Percentiles rank a stretch among this genome's conserved stretches.
These are phyloP conservation scores for Anoura caudifer DNA, from an alignment of 2,113 vertebrate genomes.

Conservation along the genomic window DNA sequence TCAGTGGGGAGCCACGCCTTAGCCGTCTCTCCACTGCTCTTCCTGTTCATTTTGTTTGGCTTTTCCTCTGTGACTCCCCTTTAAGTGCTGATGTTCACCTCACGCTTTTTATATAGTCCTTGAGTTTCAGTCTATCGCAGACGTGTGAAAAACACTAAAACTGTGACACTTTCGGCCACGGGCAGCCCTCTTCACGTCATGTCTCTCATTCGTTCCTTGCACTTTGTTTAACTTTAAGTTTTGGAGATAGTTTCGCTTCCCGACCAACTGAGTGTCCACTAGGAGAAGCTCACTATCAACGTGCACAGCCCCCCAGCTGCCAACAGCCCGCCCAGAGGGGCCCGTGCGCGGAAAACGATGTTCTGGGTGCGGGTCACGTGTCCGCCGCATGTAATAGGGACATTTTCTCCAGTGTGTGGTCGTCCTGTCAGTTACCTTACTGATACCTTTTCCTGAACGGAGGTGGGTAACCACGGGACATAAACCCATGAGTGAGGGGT, in stretches of 20 bases:
- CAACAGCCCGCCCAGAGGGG: not conserved
- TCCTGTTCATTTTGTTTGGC: not conserved
- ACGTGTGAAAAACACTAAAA: no score
- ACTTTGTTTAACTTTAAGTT: not conserved
- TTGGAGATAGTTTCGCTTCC: not conserved
- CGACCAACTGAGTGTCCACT: not conserved
- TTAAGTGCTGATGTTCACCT: not conserved
- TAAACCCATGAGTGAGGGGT: not conserved
- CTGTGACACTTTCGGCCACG: not conserved
- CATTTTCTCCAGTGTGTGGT: not conserved
- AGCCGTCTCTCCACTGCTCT: not conserved
- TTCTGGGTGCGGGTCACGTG: not conserved
- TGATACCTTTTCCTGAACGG: not conserved
- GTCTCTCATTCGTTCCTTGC: not conserved
- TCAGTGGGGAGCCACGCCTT: no score
- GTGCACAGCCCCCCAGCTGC: not conserved
- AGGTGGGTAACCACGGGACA: not conserved
- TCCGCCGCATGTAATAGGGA: not conserved
- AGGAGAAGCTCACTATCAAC: not conserved
- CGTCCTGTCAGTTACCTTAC: not conserved
- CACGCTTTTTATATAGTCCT: not conserved
- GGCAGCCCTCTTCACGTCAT: not conserved
- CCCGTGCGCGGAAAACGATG: not conserved
- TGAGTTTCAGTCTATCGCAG: not conserved
- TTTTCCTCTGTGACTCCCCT: not conserved